Percentiles rank a stretch among this genome's conserved stretches.
Evolutionary conservation across 2,797 vertebrate genomes (phyloP).

Genomic region (Enteromius fasciolatus): DNA sequence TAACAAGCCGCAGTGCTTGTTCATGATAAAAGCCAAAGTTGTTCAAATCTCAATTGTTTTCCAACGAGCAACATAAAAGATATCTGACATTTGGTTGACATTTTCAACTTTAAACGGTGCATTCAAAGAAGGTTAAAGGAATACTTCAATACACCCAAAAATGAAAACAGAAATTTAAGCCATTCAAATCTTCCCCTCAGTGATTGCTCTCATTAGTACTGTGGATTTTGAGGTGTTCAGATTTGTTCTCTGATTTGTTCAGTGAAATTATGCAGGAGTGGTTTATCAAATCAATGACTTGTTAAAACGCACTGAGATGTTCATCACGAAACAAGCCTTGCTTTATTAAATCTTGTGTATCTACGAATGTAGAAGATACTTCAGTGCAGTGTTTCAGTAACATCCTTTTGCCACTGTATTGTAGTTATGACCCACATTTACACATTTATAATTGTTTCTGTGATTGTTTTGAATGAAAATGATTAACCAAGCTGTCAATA

Average conservation of each 20-base stretch:
- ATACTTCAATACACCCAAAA: neutral
- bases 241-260: neutral
- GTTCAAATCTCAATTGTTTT: slow-evolving; percentile 7
- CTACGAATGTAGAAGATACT: neutral
- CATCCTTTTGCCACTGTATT: neutral
- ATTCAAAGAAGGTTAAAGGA: neutral
- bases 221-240: neutral
- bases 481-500: neutral
- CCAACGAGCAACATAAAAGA: neutral
- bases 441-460: neutral
- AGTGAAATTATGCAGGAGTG: neutral
- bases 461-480: neutral
- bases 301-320: neutral
- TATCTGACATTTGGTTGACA: slow-evolving; percentile 30
- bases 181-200: neutral
- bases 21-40: slow-evolving; percentile 13
- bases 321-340: neutral
- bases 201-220: neutral
- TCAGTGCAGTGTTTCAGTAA: neutral
- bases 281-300: neutral
- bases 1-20: slow-evolving; percentile 1
- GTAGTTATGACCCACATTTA: neutral
- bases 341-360: neutral
- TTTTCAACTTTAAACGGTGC: slow-evolving; percentile 24
- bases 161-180: slow-evolving; percentile 9